Conservation (phyloP, 2,888 invertebrate species). For the Caenorhabditis macrosperma region DNA sequence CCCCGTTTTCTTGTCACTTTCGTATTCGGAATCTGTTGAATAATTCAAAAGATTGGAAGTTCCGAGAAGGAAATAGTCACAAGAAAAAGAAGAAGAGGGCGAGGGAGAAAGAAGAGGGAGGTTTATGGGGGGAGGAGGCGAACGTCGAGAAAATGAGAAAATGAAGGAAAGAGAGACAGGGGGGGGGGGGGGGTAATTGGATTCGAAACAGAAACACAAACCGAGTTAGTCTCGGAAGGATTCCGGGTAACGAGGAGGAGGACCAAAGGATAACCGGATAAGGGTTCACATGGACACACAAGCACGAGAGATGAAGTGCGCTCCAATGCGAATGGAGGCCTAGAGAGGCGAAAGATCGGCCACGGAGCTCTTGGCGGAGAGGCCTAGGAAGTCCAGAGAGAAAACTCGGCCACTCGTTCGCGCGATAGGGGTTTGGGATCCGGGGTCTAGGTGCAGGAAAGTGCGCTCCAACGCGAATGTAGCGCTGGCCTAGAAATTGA, state of each 20-base stretch:
- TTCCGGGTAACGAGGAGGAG: not conserved
- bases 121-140: not conserved
- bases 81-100: conserved; percentile 3
- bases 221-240: too few relatives aligned
- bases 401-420: too few relatives aligned
- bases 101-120: conserved; percentile 1
- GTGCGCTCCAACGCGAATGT: too few relatives aligned
- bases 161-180: conserved; percentile 4
- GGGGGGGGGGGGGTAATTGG: not conserved
- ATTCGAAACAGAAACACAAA: not conserved
- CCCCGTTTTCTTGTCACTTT: not conserved
- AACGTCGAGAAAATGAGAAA: not conserved
- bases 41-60: conserved; percentile 20
- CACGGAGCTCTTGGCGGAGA: too few relatives aligned
- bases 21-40: conserved; percentile 6
- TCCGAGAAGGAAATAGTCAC: conserved; percentile 19
- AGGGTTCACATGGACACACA: not conserved
- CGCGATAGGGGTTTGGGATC: too few relatives aligned
- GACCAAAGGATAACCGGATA: too few relatives aligned
- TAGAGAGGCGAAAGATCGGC: too few relatives aligned
- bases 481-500: too few relatives aligned
- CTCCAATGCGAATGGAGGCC: too few relatives aligned
- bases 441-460: not conserved
- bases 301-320: too few relatives aligned
- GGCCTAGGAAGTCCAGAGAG: too few relatives aligned